Percentiles rank a stretch among this genome's conserved stretches.
Conservation (phyloP, 2,113 vertebrate genomes). For the Pollachius pollachius region DNA sequence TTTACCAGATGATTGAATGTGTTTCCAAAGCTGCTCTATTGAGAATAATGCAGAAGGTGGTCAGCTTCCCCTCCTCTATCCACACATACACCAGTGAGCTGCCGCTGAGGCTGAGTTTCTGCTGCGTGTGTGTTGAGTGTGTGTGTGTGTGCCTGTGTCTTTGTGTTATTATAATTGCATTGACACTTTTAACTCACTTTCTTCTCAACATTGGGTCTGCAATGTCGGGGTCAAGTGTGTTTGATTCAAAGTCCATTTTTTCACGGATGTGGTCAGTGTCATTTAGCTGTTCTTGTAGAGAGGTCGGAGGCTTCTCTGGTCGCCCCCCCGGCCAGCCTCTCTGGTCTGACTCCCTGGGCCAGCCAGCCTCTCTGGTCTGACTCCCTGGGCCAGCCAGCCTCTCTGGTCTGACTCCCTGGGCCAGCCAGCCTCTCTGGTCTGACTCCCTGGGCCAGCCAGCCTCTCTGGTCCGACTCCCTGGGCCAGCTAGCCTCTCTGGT, state of each 20-base stretch:
- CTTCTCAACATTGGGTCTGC: not conserved
- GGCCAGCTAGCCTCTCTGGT: no score
- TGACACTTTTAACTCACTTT: not conserved
- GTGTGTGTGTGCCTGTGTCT: constrained; percentile 13
- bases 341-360: no score
- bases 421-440: no score
- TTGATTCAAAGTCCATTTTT: constrained; percentile 18
- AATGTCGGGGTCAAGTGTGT: not conserved
- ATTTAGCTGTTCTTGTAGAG: constrained; percentile 33
- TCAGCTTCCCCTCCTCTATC: constrained; percentile 41
- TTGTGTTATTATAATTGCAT: not conserved
- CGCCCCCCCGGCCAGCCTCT: no score
- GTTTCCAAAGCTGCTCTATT: constrained; percentile 70
- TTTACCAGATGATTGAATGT: constrained; percentile 71
- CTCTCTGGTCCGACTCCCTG: no score
- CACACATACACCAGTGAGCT: constrained; percentile 59
- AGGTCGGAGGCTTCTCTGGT: no score
- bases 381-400: no score
- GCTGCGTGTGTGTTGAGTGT: constrained; percentile 5
- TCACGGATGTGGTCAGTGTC: not conserved
- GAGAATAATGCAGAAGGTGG: constrained; percentile 62
- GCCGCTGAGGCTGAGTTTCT: constrained; percentile 27
- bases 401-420: no score
- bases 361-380: no score
- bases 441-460: no score